Evolutionary conservation across 2,113 vertebrate genomes (phyloP).

Genomic region (Guaruba guarouba): DNA sequence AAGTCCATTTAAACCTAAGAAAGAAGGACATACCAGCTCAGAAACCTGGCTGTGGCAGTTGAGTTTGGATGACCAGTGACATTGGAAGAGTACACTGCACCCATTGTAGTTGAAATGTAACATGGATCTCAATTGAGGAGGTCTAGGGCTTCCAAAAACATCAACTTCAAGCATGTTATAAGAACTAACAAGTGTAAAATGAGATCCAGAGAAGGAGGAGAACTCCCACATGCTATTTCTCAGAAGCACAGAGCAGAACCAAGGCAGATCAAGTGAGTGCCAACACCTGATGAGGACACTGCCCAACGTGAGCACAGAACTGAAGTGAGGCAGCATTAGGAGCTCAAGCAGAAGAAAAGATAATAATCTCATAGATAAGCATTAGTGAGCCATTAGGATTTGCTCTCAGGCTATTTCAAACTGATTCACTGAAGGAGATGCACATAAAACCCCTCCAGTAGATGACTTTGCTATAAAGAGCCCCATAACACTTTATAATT

Average conservation of each 20-base stretch:
- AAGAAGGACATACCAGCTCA: neutral
- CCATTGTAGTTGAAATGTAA: neutral
- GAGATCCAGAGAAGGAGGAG: neutral
- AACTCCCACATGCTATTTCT: neutral
- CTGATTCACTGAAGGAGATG: neutral
- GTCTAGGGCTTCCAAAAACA: neutral
- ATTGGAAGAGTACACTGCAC: neutral
- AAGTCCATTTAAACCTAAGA: too few relatives aligned
- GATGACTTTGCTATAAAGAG: neutral
- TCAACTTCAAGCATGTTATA: neutral
- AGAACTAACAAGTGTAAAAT: neutral
- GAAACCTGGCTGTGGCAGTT: too few relatives aligned
- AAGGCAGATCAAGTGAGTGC: neutral
- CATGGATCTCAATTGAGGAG: neutral
- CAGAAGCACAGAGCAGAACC: neutral
- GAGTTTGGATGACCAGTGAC: neutral
- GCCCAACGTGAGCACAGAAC: neutral
- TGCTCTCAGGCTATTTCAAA: neutral
- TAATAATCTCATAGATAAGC: neutral
- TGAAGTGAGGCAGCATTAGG: accelerated
- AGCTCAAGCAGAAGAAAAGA: neutral
- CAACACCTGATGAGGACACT: neutral
- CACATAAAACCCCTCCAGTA: neutral
- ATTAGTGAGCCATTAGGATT: neutral
- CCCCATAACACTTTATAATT: neutral